A percentile compares a stretch with the other conserved stretches of the same genome.
Evolutionary conservation across 2,888 invertebrate genomes (phyloP).

Genomic region (Melipona bicolor): DNA sequence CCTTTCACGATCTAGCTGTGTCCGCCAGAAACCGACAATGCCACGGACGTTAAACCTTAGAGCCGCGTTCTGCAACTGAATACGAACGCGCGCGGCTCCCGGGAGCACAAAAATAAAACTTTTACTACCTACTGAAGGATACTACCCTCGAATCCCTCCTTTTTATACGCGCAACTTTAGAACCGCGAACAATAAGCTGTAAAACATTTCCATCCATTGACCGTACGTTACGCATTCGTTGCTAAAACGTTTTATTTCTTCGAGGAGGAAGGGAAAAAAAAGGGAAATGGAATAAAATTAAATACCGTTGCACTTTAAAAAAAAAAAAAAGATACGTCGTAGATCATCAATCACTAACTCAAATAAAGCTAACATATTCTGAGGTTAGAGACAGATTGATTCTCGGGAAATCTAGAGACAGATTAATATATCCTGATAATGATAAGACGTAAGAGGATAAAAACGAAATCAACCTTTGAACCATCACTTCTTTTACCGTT

Average conservation of each 20-base stretch:
- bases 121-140: slow-evolving; percentile 5
- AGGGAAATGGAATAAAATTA: not conserved
- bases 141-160: not conserved
- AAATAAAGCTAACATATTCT: not conserved
- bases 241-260: not conserved
- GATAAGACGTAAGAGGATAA: no score
- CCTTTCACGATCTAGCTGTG: slow-evolving; percentile 28
- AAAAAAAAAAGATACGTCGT: no score
- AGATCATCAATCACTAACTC: not conserved
- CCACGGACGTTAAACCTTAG: slow-evolving; percentile 29
- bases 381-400: not conserved
- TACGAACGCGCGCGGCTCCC: no score
- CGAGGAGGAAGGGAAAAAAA: not conserved
- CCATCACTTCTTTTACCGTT: not conserved
- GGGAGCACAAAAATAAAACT: not conserved
- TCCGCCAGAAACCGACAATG: slow-evolving; percentile 14
- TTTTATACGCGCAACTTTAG: not conserved
- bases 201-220: not conserved
- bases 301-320: not conserved
- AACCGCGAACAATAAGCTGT: not conserved
- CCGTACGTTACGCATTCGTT: not conserved
- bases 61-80: not conserved
- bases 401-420: not conserved
- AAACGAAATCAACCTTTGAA: not conserved
- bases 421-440: no score